A percentile compares a stretch with the other conserved stretches of the same genome.
phyloP scores from a whole-genome alignment of 2,888 invertebrate species.

The Sisyra nigra region DNA sequence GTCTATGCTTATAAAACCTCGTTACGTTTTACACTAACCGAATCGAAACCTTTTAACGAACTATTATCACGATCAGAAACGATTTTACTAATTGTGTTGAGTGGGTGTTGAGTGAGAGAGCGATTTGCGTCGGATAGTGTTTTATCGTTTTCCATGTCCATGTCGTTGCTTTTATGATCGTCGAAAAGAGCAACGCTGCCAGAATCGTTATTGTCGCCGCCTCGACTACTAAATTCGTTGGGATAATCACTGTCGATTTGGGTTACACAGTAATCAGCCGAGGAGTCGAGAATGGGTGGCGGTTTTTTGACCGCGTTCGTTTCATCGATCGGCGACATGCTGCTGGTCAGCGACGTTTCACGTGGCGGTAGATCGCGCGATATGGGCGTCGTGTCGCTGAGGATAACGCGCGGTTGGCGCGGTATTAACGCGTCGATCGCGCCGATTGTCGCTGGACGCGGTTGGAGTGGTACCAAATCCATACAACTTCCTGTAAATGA shows the following conservation, averaged over 20 bases:
- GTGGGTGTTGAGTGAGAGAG: too few relatives aligned
- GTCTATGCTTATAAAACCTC: constrained; percentile 4
- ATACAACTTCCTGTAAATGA: neutral
- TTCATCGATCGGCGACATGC: neutral
- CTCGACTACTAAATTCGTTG: neutral
- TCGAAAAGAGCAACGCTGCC: neutral
- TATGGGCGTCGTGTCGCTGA: neutral
- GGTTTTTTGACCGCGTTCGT: neutral
- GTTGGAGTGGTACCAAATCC: constrained; percentile 1
- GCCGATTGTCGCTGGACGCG: constrained; percentile 4
- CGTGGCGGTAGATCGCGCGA: neutral
- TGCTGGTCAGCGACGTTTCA: neutral
- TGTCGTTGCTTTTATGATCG: neutral
- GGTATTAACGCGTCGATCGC: constrained; percentile 2
- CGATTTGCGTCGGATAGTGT: neutral
- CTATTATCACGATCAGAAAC: too few relatives aligned
- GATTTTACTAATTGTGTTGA: too few relatives aligned
- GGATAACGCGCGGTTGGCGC: constrained; percentile 4
- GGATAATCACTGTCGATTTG: neutral
- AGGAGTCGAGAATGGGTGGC: neutral
- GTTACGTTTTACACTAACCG: constrained; percentile 1
- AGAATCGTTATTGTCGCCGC: neutral
- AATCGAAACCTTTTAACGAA: constrained; percentile 3
- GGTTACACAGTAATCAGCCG: neutral
- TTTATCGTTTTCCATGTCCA: neutral